These are phyloP conservation scores for Dendrocincla tyrannina DNA, from an alignment of 2,797 vertebrate species.

Conservation along the genomic window DNA sequence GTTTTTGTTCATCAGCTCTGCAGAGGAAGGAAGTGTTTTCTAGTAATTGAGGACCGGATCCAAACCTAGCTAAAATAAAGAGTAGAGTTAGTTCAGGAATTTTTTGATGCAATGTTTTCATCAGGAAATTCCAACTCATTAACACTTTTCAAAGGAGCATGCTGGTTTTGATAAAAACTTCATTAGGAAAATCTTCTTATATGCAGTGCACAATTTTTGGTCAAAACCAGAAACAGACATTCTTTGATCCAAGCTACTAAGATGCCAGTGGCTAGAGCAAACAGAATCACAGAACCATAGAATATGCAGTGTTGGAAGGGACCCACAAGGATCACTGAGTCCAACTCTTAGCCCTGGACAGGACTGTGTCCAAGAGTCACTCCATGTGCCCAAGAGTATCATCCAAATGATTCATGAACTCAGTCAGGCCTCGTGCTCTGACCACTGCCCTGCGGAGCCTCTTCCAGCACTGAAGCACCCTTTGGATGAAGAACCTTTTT, in stretches of 20 bases:
- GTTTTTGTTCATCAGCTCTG: neutral
- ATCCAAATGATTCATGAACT: neutral
- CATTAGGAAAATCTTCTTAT: neutral
- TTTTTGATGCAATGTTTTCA: neutral
- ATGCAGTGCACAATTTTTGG: neutral
- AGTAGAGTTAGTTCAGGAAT: neutral
- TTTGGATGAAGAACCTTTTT: neutral
- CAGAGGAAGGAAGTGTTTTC: constrained; percentile 21
- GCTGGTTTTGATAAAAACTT: constrained; percentile 45
- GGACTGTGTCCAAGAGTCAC: neutral
- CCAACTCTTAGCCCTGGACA: neutral
- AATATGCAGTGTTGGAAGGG: neutral
- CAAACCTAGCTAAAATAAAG: neutral
- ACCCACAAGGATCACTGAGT: neutral
- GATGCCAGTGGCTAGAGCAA: neutral
- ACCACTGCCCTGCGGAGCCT: neutral
- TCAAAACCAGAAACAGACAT: constrained; percentile 14
- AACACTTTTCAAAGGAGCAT: neutral
- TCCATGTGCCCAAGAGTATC: neutral
- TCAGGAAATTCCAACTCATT: constrained; percentile 44
- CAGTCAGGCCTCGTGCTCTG: neutral
- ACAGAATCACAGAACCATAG: neutral
- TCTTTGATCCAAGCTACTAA: neutral
- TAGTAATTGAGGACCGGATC: neutral
- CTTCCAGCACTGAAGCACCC: neutral